Percentiles rank a stretch among this genome's conserved stretches.
These are phyloP conservation scores for Neoarius graeffei DNA, from an alignment of 2,113 vertebrate genomes.

Conservation along the genomic window DNA sequence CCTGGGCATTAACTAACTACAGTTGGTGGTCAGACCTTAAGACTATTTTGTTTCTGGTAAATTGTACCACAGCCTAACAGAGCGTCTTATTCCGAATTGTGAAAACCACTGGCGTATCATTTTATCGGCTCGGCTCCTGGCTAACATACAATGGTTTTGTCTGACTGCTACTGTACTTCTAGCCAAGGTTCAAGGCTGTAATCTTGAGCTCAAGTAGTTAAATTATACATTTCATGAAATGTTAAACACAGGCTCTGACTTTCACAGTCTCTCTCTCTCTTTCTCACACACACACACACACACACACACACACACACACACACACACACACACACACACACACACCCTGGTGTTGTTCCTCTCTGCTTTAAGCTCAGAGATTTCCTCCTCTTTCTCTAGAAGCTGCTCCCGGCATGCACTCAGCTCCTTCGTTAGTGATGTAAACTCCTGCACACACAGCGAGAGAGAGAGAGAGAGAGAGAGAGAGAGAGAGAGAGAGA, in stretches of 20 bases:
- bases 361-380: conserved; percentile 95
- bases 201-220: not conserved
- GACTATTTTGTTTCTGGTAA: not conserved
- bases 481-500: not conserved
- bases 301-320: conserved; percentile 77
- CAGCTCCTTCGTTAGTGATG: conserved; percentile 94
- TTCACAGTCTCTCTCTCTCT: not conserved
- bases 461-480: conserved; percentile 12
- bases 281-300: conserved; percentile 30
- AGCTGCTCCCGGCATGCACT: conserved; percentile 93
- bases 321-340: conserved; percentile 34
- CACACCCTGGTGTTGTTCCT: conserved; percentile 95
- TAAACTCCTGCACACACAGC: conserved; percentile 83
- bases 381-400: conserved; percentile 95
- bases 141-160: not conserved
- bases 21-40: not conserved
- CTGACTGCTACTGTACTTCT: not conserved
- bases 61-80: not conserved
- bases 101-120: not conserved
- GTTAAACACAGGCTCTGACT: not conserved
- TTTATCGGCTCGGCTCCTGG: not conserved
- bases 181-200: not conserved
- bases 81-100: not conserved
- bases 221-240: conserved; percentile 7
- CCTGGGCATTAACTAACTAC: not conserved